Conservation (phyloP, 2,113 vertebrate genomes). For the Entelurus aequoreus region DNA sequence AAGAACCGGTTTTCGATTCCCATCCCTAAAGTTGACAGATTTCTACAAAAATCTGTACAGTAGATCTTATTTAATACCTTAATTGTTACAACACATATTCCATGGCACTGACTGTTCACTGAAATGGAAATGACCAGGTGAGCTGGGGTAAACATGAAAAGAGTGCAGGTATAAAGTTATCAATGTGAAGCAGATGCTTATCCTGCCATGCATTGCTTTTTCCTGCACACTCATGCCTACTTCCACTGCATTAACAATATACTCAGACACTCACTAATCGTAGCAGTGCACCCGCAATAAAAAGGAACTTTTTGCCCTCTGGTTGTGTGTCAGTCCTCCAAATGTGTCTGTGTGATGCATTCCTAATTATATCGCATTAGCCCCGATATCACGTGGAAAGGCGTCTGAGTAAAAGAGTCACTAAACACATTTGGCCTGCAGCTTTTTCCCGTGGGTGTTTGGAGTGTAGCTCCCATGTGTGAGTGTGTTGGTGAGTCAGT, state of each 20-base stretch:
- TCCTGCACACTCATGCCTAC: slow-evolving; percentile 14
- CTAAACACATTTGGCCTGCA: slow-evolving; percentile 59
- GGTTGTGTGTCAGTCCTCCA: slow-evolving; percentile 49
- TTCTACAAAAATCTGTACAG: too few relatives aligned
- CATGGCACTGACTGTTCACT: not conserved
- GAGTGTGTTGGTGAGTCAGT: slow-evolving; percentile 34
- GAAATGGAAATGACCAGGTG: not conserved
- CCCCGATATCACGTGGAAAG: slow-evolving; percentile 57
- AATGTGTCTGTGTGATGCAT: slow-evolving; percentile 38
- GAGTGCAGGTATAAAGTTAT: slow-evolving; percentile 20
- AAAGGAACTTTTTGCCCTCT: slow-evolving; percentile 34
- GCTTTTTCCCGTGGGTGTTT: slow-evolving; percentile 44
- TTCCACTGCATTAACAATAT: slow-evolving; percentile 35
- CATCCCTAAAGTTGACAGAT: too few relatives aligned
- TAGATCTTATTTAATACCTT: too few relatives aligned
- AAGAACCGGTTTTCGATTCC: too few relatives aligned
- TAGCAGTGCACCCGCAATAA: slow-evolving; percentile 9
- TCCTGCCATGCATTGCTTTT: slow-evolving; percentile 15
- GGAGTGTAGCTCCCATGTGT: slow-evolving; percentile 19
- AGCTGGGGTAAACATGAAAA: slow-evolving; percentile 1
- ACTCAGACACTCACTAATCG: slow-evolving; percentile 16
- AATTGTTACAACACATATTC: too few relatives aligned
- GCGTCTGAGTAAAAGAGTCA: slow-evolving; percentile 53
- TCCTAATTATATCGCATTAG: slow-evolving; percentile 60
- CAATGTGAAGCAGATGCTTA: slow-evolving; percentile 33